Conservation (phyloP, 2,888 invertebrate species). For the Papilio gigon region DNA sequence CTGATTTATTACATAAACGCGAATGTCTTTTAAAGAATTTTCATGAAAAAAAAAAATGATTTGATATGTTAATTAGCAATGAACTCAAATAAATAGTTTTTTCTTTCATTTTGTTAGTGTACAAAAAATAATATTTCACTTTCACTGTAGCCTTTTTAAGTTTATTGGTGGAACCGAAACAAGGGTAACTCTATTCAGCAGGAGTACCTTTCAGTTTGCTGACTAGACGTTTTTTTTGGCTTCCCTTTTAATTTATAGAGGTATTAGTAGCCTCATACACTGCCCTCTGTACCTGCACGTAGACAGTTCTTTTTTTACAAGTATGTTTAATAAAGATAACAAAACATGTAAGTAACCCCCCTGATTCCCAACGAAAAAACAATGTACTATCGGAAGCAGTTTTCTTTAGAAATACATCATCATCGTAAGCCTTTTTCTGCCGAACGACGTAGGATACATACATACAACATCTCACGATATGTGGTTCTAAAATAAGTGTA, state of each 20-base stretch:
- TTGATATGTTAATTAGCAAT: too few species aligned
- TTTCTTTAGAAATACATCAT: too few species aligned
- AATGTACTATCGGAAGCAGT: too few species aligned
- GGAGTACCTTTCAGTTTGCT: slow-evolving; percentile 12
- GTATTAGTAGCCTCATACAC: slow-evolving; percentile 20
- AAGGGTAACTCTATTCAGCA: slow-evolving; percentile 1
- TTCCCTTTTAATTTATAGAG: slow-evolving; percentile 11
- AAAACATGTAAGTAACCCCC: too few species aligned
- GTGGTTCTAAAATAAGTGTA: too few species aligned
- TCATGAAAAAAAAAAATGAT: too few species aligned
- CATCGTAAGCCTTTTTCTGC: too few species aligned
- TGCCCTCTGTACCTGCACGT: background rate
- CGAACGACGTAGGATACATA: too few species aligned
- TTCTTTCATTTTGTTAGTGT: background rate
- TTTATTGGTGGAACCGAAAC: background rate
- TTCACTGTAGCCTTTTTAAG: slow-evolving; percentile 1
- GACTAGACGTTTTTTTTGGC: slow-evolving; percentile 25
- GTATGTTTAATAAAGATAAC: background rate
- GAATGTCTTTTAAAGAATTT: too few species aligned
- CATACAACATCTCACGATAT: too few species aligned
- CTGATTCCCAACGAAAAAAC: too few species aligned
- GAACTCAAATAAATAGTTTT: background rate
- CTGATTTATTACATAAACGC: too few species aligned
- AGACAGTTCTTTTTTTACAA: background rate
- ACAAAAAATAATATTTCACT: background rate